Conservation (phyloP, 2,888 invertebrate genomes). For the Pristionchus mayeri region DNA sequence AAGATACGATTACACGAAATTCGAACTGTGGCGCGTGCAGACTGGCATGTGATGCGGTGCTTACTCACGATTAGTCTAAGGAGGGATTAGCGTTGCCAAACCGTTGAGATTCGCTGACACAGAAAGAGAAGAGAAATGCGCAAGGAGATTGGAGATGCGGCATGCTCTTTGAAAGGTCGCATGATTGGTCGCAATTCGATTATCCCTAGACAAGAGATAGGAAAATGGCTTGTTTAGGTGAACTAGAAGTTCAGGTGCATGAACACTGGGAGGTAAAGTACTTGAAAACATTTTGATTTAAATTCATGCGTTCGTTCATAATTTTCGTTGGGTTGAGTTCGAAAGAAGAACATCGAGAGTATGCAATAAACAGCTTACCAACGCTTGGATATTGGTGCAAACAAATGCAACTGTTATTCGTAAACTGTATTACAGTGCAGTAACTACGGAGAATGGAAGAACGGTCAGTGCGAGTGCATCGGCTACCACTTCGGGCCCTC, state of each 20-base stretch:
- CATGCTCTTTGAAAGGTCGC: background rate
- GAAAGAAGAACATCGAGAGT: no score
- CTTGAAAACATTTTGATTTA: no score
- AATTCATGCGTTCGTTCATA: no score
- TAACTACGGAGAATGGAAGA: conserved; percentile 70
- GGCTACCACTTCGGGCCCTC: conserved; percentile 71
- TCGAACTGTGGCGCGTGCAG: no score
- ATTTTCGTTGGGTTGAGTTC: no score
- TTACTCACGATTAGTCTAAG: background rate
- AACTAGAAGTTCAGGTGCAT: no score
- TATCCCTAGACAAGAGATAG: background rate
- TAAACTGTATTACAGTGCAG: conserved; percentile 70
- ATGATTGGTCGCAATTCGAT: background rate
- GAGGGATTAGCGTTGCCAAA: background rate
- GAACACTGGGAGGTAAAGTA: no score
- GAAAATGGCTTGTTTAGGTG: background rate
- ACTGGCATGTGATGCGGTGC: background rate
- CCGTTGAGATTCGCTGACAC: no score
- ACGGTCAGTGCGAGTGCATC: conserved; percentile 67
- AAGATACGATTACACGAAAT: no score
- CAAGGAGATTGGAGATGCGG: background rate
- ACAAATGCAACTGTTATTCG: no score
- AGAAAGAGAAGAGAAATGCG: background rate
- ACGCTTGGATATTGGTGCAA: no score
- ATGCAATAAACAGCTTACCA: no score